Evolutionary conservation across 2,797 vertebrate genomes (phyloP).

Genomic region (Anabas testudineus): DNA sequence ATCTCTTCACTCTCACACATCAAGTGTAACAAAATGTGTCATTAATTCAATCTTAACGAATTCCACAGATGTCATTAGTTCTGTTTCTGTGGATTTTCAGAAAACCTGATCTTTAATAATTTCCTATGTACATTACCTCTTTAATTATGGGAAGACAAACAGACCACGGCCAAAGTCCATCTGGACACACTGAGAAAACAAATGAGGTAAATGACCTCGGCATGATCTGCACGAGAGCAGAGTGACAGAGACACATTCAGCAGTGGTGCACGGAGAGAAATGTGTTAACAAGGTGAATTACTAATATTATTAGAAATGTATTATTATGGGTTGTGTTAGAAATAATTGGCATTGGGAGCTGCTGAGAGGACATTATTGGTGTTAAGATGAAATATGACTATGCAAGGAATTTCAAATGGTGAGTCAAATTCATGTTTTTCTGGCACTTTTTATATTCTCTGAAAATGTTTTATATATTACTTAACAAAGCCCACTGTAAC

Average conservation of each 20-base stretch:
- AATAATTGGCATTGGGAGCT: not conserved
- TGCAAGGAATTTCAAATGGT: conserved; percentile 49
- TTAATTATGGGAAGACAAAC: conserved; percentile 45
- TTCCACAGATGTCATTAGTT: not conserved
- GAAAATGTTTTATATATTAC: too few relatives aligned
- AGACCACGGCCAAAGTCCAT: conserved; percentile 69
- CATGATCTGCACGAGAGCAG: conserved; percentile 20
- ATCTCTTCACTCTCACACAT: not conserved
- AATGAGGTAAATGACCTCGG: conserved; percentile 34
- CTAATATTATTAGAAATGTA: not conserved
- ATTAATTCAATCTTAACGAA: not conserved
- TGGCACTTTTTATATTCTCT: not conserved
- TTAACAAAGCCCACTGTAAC: too few relatives aligned
- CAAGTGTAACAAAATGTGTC: not conserved
- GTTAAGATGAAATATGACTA: conserved; percentile 28
- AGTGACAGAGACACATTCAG: not conserved
- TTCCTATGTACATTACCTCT: not conserved
- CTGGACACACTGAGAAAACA: conserved; percentile 15
- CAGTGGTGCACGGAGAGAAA: not conserved
- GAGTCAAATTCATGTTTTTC: conserved; percentile 37
- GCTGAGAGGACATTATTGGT: not conserved
- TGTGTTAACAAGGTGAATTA: not conserved
- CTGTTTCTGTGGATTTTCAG: not conserved
- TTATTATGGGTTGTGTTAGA: not conserved
- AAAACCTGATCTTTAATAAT: not conserved